Base-by-base conservation (phyloP, 2,888 invertebrate genomes). In the Netelia inedita region DNA sequence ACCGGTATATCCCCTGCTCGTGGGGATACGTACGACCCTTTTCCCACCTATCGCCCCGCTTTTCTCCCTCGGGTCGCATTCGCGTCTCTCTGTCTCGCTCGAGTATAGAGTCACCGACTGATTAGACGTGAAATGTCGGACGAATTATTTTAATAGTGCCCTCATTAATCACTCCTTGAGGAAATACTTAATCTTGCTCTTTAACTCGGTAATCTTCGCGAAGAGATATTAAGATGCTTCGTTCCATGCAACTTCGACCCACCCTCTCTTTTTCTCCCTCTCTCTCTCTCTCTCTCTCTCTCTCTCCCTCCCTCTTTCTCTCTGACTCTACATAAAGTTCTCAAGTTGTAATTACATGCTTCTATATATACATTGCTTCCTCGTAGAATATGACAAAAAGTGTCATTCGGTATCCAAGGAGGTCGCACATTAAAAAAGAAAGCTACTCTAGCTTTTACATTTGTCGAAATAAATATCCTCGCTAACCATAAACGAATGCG, bases 81-180 rank as follows among this genome's bases (percentile, higher is more conserved):
- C 41, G 59, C 59, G 57, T 21, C 19, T 55, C 35, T 61, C 80
- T 72, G 61, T 69, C 73, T 19, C 68, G 50, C 63, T 28, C 72
- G 11, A 9, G 16, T 73, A 65, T 46, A 57, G 57, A 57, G 6
- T 6, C 55, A 16, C 14, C 72, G 61, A 21, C 83, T 79, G 80
- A 83, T 85, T 71, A 81, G 75, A 83, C 81, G 81, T 79, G 65
- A 86, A 81, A 83, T 79, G 81, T 76, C 57, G 63, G 65, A 66
- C 69, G 72, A 82, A 83, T 82, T 82, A 84, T 83, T 82, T 82
- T 83, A 85, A 80, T 83, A 66, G 76, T 53, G 35, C 28, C 46
- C 76, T 78, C 83, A 80, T 85, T 80, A 83, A 85, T 83, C 83
- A 85, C 43, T 79, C 72, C 41, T 79, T 68, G 50, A 75, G 74